A percentile compares a stretch with the other conserved stretches of the same genome.
These are phyloP conservation scores for Neoascia interrupta DNA, from an alignment of 2,888 invertebrate genomes.

Conservation along the genomic window DNA sequence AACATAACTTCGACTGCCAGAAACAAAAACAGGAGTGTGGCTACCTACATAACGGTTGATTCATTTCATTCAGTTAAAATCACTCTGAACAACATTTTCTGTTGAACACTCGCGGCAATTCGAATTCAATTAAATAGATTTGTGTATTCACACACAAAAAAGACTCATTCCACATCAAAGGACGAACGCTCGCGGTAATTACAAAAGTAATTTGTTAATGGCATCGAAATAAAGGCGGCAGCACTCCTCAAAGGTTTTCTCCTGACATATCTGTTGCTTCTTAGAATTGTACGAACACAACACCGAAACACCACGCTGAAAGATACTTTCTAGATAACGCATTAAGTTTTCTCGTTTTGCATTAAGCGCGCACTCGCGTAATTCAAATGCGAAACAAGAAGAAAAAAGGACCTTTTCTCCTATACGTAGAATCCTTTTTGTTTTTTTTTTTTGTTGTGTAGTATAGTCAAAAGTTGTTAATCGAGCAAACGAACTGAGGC, in stretches of 20 bases:
- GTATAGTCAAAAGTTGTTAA: constrained; percentile 32
- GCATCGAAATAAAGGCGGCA: constrained; percentile 34
- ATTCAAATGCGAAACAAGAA: constrained; percentile 39
- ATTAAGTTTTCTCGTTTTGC: constrained; percentile 44
- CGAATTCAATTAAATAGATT: constrained; percentile 45
- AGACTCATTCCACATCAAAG: constrained; percentile 35
- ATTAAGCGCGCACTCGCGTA: constrained; percentile 19
- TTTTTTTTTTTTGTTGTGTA: constrained; percentile 4
- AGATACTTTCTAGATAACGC: constrained; percentile 55
- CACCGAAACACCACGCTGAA: background rate
- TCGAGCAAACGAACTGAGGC: background rate
- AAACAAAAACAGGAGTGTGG: too few relatives aligned
- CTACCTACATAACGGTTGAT: too few relatives aligned
- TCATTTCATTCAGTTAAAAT: too few relatives aligned
- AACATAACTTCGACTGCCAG: too few relatives aligned
- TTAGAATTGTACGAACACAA: too few relatives aligned
- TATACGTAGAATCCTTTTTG: constrained; percentile 16
- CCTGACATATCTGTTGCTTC: constrained; percentile 19
- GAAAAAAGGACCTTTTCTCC: too few relatives aligned
- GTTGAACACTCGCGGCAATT: too few relatives aligned
- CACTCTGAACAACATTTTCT: too few relatives aligned
- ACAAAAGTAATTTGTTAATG: constrained; percentile 64
- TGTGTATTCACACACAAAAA: constrained; percentile 11
- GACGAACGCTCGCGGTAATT: constrained; percentile 38
- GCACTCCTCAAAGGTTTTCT: constrained; percentile 30